Conservation (phyloP, 2,888 invertebrate genomes). For the Ischnura elegans region DNA sequence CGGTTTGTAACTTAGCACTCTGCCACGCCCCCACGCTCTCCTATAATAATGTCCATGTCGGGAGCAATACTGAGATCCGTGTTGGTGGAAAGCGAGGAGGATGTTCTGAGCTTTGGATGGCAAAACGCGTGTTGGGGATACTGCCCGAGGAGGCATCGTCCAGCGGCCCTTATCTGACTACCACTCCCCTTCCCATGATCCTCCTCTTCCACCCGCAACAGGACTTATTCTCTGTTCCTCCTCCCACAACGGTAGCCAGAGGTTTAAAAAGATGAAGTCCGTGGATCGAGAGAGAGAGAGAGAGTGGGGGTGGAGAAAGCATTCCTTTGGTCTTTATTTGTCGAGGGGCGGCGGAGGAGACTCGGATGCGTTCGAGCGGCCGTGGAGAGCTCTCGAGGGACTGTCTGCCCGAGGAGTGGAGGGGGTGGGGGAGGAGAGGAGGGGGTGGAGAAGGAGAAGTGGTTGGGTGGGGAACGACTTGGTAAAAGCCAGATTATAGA, state of each 20-base stretch:
- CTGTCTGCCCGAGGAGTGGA: conserved; percentile 32
- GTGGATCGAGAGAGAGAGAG: no score
- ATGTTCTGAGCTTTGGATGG: neutral
- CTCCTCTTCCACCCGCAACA: neutral
- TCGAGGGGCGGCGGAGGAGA: conserved; percentile 52
- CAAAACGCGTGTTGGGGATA: neutral
- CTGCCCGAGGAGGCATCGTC: neutral
- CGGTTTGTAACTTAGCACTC: no score
- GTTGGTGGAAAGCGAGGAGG: no score
- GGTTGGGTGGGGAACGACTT: no score
- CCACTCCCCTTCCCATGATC: no score
- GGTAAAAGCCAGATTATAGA: no score
- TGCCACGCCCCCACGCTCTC: no score
- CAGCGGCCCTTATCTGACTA: no score
- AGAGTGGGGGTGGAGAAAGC: neutral
- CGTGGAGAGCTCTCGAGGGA: conserved; percentile 40
- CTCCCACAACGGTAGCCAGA: neutral
- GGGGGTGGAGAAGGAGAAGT: neutral
- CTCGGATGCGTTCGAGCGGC: neutral
- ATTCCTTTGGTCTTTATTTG: conserved; percentile 63
- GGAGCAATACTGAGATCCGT: no score
- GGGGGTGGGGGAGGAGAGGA: neutral
- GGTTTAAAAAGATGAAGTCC: neutral
- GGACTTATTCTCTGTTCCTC: neutral
- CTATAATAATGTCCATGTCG: no score